Percentiles rank a stretch among this genome's conserved stretches.
Conservation (phyloP, 2,113 vertebrate species). For the Larimichthys crocea region DNA sequence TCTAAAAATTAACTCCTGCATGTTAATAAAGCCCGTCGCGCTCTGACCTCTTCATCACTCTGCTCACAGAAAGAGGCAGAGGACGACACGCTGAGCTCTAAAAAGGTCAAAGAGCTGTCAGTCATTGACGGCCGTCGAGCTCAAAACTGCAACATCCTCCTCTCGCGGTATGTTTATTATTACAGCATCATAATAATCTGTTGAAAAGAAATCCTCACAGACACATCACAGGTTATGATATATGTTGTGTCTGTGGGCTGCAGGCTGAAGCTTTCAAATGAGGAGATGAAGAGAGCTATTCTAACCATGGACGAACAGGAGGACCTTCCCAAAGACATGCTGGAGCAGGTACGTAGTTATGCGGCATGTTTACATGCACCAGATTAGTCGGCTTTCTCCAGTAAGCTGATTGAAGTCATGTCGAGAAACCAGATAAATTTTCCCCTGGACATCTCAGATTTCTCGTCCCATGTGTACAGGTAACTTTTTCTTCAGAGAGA, state of each 20-base stretch:
- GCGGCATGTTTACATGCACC: not conserved
- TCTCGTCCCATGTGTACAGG: not conserved
- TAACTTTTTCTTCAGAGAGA: not conserved
- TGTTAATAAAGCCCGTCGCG: not conserved
- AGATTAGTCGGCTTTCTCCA: not conserved
- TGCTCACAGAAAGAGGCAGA: constrained; percentile 93
- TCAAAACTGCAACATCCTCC: constrained; percentile 99
- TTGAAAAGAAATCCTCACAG: too few species aligned
- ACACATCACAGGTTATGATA: not conserved
- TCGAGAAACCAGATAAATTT: not conserved
- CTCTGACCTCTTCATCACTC: not conserved
- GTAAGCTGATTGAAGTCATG: not conserved
- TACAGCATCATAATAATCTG: not conserved
- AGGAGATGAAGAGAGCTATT: constrained; percentile 98
- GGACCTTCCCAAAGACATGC: constrained; percentile 98
- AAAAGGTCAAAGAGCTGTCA: constrained; percentile 97
- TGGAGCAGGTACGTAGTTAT: constrained; percentile 91
- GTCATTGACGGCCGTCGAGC: constrained; percentile 97
- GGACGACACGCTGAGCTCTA: constrained; percentile 92
- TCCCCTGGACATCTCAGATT: not conserved
- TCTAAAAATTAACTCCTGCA: not conserved
- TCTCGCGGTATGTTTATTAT: constrained; percentile 88
- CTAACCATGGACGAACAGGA: constrained; percentile 99
- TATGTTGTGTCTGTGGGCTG: constrained; percentile 50
- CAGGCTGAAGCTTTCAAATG: constrained; percentile 97